Evolutionary conservation across 1,140 invertebrate genomes (phyloP).

Genomic region (Mactra quadrangularis): DNA sequence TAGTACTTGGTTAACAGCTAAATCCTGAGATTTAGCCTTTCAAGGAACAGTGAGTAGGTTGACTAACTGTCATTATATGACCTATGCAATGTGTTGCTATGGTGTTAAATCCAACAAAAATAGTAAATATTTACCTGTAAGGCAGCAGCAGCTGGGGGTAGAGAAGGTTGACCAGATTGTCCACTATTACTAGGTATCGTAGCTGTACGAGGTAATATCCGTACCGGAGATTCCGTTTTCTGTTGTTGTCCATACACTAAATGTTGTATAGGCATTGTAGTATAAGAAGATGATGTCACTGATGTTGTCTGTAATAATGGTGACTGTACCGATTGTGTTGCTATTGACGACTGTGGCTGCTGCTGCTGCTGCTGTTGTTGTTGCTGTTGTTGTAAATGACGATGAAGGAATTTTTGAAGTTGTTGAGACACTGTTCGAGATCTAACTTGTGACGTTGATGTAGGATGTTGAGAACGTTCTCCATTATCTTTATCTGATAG

Average conservation of each 20-base stretch:
- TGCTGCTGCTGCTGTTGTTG: conserved; percentile 45
- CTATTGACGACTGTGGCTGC: conserved; percentile 6
- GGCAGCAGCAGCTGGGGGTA: too few relatives aligned
- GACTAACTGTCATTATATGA: too few relatives aligned
- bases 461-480: conserved; percentile 21
- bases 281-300: conserved; percentile 20
- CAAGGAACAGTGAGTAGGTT: too few relatives aligned
- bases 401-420: conserved; percentile 41
- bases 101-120: too few relatives aligned
- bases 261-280: conserved; percentile 19
- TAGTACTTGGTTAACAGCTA: too few relatives aligned
- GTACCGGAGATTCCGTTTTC: conserved; percentile 1
- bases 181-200: background rate
- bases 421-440: conserved; percentile 49
- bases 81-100: too few relatives aligned
- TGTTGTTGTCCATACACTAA: conserved; percentile 6
- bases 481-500: conserved; percentile 28
- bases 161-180: background rate
- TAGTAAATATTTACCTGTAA: conserved; percentile 7
- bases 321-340: background rate
- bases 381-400: conserved; percentile 45
- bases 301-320: conserved; percentile 1
- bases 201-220: conserved; percentile 29
- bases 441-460: conserved; percentile 28
- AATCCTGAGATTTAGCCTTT: too few relatives aligned